Base-by-base conservation (phyloP, 2,888 invertebrate species). In the Chrysolina haemoptera region DNA sequence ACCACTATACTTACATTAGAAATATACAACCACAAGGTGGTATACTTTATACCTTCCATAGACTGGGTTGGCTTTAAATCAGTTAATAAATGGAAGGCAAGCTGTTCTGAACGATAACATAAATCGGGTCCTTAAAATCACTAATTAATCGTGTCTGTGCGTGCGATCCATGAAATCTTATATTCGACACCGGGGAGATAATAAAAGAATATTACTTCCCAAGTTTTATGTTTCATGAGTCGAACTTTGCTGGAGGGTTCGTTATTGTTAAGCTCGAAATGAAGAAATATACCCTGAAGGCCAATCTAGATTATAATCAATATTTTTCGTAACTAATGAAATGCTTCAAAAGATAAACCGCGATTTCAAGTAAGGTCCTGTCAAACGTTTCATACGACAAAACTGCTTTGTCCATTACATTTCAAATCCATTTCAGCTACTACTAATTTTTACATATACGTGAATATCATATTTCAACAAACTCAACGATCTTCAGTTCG, bases 191-290 rank as follows among this genome's bases (percentile, higher is more conserved):
- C 5, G 35, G 35, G 27, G 6, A 35, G 35, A 59, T 59, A 59
- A 22, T 59, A 59, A 59, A 59, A 27, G 35, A 14, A 8, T 35
- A 27, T 59, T 27, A 27, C 35, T 35, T 35, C 35, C 35, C 27
- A 27, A n/a, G n/a, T 59, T 59, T 59, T 59, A 59, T 59, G 53
- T 53, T 53, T 53, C 53, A 53, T 53, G 18, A 11, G 53, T 20
- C 53, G 22, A 59, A n/a, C 59, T 10, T 27, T 16, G 8, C n/a
- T 59, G 59, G 59, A 50, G 16, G 35, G 35, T 59, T 59, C 14
- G 27, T 14, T 59, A 59, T 27, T 1, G n/a, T 14, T 35, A n/a
- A 35, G 27, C 35, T 10, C 35, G 9, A 59, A 35, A 53, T 53
- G 11, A 10, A 20, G 20, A 16, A 53, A 53, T 53, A 53, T 53